Evolutionary conservation across 2,797 vertebrate genomes (phyloP).

Genomic region (Microctenopoma lineatum): DNA sequence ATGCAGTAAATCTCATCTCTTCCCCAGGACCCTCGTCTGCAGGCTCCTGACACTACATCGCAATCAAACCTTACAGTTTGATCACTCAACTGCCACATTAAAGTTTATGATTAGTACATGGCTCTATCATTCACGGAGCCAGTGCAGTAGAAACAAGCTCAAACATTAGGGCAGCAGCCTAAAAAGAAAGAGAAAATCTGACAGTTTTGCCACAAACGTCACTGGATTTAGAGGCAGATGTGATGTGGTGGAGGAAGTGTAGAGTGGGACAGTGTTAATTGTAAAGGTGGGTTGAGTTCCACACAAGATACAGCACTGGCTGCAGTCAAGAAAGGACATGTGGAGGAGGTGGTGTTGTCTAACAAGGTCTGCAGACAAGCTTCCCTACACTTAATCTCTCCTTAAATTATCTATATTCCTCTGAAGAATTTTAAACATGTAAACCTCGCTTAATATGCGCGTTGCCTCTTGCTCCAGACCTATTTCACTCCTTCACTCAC

Average conservation of each 20-base stretch:
- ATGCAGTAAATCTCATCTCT: constrained; percentile 36
- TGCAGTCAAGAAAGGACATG: constrained; percentile 38
- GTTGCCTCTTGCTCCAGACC: constrained; percentile 2
- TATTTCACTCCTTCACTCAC: constrained; percentile 1
- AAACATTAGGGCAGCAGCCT: background rate
- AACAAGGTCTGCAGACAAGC: constrained; percentile 33
- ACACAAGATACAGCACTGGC: constrained; percentile 19
- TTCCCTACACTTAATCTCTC: constrained; percentile 1
- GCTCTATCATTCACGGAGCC: background rate
- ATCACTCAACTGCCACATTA: constrained; percentile 9
- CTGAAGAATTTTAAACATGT: constrained; percentile 6
- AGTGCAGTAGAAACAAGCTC: background rate
- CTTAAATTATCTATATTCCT: constrained; percentile 19
- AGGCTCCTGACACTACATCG: constrained; percentile 36
- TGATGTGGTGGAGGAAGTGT: background rate
- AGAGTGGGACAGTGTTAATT: constrained; percentile 9
- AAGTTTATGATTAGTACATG: background rate
- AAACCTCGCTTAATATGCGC: background rate
- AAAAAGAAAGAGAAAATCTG: constrained; percentile 1
- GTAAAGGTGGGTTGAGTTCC: constrained; percentile 4
- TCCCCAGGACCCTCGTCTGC: constrained; percentile 23
- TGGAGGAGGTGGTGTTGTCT: constrained; percentile 44
- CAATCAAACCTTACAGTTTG: constrained; percentile 11
- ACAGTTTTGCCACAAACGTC: background rate
- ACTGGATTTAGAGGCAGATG: background rate